A percentile compares a stretch with the other conserved stretches of the same genome.
These are phyloP conservation scores for Idris sp. DNA, from an alignment of 1,140 invertebrate species.

Conservation along the genomic window DNA sequence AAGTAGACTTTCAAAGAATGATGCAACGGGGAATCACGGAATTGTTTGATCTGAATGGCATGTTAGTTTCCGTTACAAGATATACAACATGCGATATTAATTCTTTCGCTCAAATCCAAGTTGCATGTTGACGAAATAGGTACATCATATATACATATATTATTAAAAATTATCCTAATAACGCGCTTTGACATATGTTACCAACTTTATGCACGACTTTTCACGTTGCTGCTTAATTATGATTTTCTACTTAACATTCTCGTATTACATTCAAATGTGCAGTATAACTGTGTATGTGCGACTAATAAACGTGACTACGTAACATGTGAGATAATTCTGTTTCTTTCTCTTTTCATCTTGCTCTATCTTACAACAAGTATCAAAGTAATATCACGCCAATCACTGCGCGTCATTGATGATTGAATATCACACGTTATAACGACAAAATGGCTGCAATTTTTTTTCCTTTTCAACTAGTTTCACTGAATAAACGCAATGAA, in stretches of 20 bases:
- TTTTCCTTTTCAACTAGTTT: not conserved
- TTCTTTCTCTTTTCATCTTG: constrained; percentile 46
- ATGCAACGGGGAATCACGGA: constrained; percentile 37
- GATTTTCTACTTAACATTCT: constrained; percentile 59
- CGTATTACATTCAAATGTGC: constrained; percentile 50
- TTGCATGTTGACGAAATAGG: too few relatives aligned
- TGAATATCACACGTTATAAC: constrained; percentile 35
- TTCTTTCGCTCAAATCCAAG: constrained; percentile 1
- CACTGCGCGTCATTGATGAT: constrained; percentile 44
- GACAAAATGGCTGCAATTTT: constrained; percentile 17
- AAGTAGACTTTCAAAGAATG: constrained; percentile 25
- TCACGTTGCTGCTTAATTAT: constrained; percentile 43
- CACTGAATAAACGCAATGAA: too few relatives aligned
- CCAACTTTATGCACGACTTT: constrained; percentile 50
- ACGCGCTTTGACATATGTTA: constrained; percentile 19
- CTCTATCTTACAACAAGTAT: constrained; percentile 40
- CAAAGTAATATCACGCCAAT: constrained; percentile 54
- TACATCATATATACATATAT: too few relatives aligned
- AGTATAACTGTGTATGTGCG: constrained; percentile 21
- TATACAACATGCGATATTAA: constrained; percentile 9
- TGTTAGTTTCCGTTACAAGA: constrained; percentile 16
- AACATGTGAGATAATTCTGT: constrained; percentile 60
- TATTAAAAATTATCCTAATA: too few relatives aligned
- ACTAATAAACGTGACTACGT: constrained; percentile 59
- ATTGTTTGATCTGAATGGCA: constrained; percentile 16